Evolutionary conservation across 64 coral and sea anemone species (phyloP).

Genomic region (Montipora cactus): DNA sequence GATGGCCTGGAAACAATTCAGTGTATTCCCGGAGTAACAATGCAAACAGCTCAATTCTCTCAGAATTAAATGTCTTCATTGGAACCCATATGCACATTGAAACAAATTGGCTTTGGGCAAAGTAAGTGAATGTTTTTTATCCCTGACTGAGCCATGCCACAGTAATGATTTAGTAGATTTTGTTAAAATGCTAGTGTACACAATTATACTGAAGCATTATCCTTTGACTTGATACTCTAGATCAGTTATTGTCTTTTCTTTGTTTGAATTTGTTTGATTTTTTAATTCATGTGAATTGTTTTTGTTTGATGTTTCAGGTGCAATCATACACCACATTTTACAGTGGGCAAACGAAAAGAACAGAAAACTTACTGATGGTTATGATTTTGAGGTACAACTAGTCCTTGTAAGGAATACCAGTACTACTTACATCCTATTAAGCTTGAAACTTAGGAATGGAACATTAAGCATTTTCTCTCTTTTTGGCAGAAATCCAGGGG

Average conservation of each 20-base stretch:
- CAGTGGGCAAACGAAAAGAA: slow-evolving; percentile 39
- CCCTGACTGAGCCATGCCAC: background rate
- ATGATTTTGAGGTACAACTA: slow-evolving; percentile 52
- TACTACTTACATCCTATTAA: background rate
- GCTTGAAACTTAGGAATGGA: background rate
- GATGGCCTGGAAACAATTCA: background rate
- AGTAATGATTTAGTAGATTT: too few relatives aligned
- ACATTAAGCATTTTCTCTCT: background rate
- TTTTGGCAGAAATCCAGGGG: background rate
- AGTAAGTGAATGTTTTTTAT: background rate
- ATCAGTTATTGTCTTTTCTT: too few relatives aligned
- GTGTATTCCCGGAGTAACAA: background rate
- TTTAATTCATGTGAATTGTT: background rate
- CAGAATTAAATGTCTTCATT: background rate
- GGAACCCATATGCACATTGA: background rate
- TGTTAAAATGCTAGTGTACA: too few relatives aligned
- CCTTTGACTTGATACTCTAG: too few relatives aligned
- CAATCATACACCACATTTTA: background rate
- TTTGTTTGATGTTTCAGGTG: slow-evolving; percentile 22
- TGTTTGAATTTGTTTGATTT: too few relatives aligned
- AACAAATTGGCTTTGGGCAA: background rate
- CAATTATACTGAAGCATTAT: too few relatives aligned
- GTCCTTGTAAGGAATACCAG: background rate
- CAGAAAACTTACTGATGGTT: slow-evolving; percentile 21
- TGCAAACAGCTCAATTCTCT: background rate